Conservation (phyloP, 2,888 invertebrate species). For the Diachrysia chrysitis region DNA sequence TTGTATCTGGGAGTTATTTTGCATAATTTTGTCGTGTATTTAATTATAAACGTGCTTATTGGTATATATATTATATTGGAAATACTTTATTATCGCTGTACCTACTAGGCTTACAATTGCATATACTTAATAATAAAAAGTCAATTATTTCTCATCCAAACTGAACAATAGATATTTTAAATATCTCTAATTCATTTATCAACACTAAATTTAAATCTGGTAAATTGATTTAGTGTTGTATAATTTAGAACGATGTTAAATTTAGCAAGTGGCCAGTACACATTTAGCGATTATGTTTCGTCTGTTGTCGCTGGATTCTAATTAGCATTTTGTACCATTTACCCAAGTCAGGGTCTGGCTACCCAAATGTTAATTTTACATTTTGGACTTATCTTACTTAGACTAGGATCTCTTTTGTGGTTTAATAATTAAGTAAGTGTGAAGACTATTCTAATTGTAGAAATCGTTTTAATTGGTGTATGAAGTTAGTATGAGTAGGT, state of each 20-base stretch:
- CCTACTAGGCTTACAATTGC: no score
- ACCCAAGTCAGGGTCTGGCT: conserved; percentile 10
- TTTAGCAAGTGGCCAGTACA: not conserved
- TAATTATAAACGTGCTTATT: no score
- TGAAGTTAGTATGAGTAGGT: not conserved
- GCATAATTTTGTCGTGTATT: not conserved
- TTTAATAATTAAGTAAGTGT: not conserved
- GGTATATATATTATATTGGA: no score
- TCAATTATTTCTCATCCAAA: no score
- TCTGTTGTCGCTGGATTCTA: conserved; percentile 14
- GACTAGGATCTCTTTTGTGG: not conserved
- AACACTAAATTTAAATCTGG: not conserved
- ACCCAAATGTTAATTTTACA: not conserved
- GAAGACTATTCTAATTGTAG: not conserved
- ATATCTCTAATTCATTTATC: no score
- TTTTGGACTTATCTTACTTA: not conserved
- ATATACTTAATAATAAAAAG: no score
- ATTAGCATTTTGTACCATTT: conserved; percentile 18
- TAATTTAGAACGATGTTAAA: not conserved
- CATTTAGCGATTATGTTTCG: conserved; percentile 40
- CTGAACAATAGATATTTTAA: no score
- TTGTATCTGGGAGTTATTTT: not conserved
- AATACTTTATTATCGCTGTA: no score
- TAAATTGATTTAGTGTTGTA: not conserved
- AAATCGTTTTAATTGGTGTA: not conserved